Base-by-base conservation (phyloP, 2,113 vertebrate genomes). In the Chrysochloris asiatica region DNA sequence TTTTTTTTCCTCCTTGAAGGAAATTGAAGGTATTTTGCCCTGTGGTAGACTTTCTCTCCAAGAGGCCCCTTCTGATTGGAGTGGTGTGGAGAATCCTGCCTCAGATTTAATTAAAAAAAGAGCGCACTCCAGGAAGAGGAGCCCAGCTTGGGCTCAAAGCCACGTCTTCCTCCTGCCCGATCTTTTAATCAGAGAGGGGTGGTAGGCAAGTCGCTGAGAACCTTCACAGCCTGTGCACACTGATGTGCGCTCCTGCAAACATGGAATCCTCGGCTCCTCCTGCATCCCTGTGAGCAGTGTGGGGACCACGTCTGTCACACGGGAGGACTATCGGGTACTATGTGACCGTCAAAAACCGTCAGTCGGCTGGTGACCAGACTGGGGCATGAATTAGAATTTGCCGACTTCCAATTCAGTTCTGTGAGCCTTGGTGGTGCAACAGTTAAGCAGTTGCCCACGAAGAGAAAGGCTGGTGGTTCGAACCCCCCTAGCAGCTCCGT, bases 21-120 rank as follows among this genome's bases (percentile, higher is more conserved):
- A 95, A 92, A 81, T 90, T 72, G 48, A 69, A 94, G 76, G 61
- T 96, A 93, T 97, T 97, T 96, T 54, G 88, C 93, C 93, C 33
- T n/a, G 3, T 69, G 91, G 93, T 92, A 19, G 90, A 41, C n/a
- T 92, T 95, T 76, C 73, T 89, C 36, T 89, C 67, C 65, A 63
- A 96, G 93, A 89, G 93, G 89, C 83, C 92, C 75, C 84, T 80
- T 93, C 89, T 77, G 67, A 88, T 78, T 48, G 41, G 4, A 97
- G 52, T 92, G 41, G 71, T 79, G 61, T 95, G 94, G 89, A 72
- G 95, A 95, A 93, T 61, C 38, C 45, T 93, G 83, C 59, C 63
- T 54, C 56, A 33, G 17, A 38, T 94, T 95, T 95, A 95, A 89
- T 79, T 65, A 48, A 63, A 47, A 52, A 91, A 63, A 56, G 50